Conservation (phyloP, 1,140 invertebrate genomes). For the Euura saliciscinereae region DNA sequence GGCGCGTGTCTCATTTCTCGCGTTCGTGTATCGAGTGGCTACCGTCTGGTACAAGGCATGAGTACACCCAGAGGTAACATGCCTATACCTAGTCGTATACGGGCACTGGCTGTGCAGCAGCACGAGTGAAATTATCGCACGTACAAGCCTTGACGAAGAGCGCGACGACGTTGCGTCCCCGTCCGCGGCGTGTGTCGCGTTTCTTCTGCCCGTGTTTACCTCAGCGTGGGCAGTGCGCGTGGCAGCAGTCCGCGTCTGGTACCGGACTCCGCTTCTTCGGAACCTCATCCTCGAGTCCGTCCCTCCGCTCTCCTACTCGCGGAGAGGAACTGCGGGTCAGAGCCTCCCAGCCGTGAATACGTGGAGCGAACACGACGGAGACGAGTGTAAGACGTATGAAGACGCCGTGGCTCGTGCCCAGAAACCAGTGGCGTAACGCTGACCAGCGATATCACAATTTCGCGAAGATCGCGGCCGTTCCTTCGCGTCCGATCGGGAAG, state of each 20-base stretch:
- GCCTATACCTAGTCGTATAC: too few relatives aligned
- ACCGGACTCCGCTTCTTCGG: background rate
- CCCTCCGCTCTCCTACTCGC: background rate
- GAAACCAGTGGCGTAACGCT: slow-evolving; percentile 44
- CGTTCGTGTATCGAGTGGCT: background rate
- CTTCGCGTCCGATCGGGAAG: too few relatives aligned
- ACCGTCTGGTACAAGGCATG: too few relatives aligned
- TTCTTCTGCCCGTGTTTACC: background rate
- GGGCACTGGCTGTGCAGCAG: background rate
- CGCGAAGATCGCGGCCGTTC: too few relatives aligned
- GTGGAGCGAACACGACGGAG: slow-evolving; percentile 8
- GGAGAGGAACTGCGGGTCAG: slow-evolving; percentile 57
- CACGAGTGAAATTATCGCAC: slow-evolving; percentile 1
- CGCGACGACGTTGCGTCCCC: background rate
- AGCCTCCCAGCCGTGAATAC: slow-evolving; percentile 46
- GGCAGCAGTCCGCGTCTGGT: background rate
- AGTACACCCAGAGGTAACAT: too few relatives aligned
- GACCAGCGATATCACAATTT: too few relatives aligned
- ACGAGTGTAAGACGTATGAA: slow-evolving; percentile 22
- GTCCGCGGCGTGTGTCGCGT: background rate
- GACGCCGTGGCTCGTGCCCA: slow-evolving; percentile 54
- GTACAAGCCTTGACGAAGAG: background rate
- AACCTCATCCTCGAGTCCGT: slow-evolving; percentile 9
- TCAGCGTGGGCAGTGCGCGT: slow-evolving; percentile 3
- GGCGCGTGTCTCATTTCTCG: background rate